Percentiles rank a stretch among this genome's conserved stretches.
phyloP scores from a whole-genome alignment of 2,113 vertebrate genomes.

The Entelurus aequoreus region DNA sequence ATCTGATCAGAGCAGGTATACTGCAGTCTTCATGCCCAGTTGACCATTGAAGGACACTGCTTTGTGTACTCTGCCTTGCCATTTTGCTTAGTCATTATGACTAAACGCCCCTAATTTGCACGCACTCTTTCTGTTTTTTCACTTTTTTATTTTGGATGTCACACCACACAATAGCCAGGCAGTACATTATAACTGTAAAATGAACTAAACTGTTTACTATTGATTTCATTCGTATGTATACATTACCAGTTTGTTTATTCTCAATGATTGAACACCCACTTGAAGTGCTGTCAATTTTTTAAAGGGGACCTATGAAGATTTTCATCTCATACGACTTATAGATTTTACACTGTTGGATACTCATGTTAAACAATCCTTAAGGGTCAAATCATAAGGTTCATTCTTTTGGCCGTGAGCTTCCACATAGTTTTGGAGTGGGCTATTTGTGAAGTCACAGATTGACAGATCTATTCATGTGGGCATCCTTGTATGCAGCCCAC shows the following conservation, averaged over 20 bases:
- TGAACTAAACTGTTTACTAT: not conserved
- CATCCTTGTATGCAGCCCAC: too few species aligned
- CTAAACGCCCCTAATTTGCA: conserved; percentile 44
- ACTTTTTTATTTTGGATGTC: conserved; percentile 45
- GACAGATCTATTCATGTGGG: too few species aligned
- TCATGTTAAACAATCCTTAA: too few species aligned
- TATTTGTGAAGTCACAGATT: too few species aligned
- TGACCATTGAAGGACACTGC: conserved; percentile 39
- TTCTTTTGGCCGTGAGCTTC: too few species aligned
- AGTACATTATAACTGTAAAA: conserved; percentile 19
- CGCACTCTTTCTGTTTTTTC: conserved; percentile 65
- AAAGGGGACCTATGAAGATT: too few species aligned
- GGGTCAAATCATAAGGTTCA: too few species aligned
- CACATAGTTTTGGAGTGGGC: too few species aligned
- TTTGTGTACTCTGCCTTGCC: conserved; percentile 31
- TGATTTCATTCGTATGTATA: not conserved
- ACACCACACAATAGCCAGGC: conserved; percentile 37
- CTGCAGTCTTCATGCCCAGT: conserved; percentile 35
- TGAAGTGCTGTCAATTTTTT: too few species aligned
- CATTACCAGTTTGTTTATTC: not conserved
- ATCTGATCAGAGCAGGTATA: conserved; percentile 34
- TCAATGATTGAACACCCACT: too few species aligned
- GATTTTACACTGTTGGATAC: too few species aligned
- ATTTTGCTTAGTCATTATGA: conserved; percentile 25
- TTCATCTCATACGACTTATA: too few species aligned